Conservation (phyloP, 1,140 invertebrate species). For the Aphelinus certus region DNA sequence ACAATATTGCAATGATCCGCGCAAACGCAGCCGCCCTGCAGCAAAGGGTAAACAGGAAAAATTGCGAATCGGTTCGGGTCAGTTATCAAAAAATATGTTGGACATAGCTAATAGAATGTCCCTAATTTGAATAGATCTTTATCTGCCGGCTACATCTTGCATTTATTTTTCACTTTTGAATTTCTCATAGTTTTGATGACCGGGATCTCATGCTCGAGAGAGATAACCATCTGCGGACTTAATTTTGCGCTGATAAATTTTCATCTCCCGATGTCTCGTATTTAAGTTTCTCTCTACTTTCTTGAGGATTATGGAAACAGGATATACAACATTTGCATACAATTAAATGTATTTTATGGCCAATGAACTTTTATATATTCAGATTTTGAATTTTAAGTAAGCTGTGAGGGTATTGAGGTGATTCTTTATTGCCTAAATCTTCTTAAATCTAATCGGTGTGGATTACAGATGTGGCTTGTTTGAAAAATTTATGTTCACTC, state of each 20-base stretch:
- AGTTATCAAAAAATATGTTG: too few species aligned
- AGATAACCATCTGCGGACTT: constrained; percentile 24
- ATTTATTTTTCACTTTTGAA: too few species aligned
- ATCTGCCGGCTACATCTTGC: too few species aligned
- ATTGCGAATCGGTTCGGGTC: too few species aligned
- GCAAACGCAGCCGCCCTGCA: too few species aligned
- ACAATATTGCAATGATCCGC: too few species aligned
- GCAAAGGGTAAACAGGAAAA: too few species aligned
- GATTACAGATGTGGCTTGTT: constrained; percentile 25
- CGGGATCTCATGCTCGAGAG: too few species aligned
- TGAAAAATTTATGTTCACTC: constrained; percentile 9
- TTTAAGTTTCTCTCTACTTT: constrained; percentile 26
- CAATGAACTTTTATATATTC: constrained; percentile 11
- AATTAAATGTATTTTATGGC: constrained; percentile 28
- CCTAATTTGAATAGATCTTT: too few species aligned
- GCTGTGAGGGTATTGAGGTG: constrained; percentile 3
- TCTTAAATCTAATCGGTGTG: constrained; percentile 8
- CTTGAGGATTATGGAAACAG: constrained; percentile 4
- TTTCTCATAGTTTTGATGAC: too few species aligned
- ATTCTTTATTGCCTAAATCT: constrained; percentile 29
- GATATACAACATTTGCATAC: constrained; percentile 31
- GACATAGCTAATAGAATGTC: too few species aligned
- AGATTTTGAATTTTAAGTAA: background rate
- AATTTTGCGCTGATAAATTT: constrained; percentile 28
- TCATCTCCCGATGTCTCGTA: background rate